phyloP scores from a whole-genome alignment of 2,888 invertebrate species.

The Eristalis pertinax region DNA sequence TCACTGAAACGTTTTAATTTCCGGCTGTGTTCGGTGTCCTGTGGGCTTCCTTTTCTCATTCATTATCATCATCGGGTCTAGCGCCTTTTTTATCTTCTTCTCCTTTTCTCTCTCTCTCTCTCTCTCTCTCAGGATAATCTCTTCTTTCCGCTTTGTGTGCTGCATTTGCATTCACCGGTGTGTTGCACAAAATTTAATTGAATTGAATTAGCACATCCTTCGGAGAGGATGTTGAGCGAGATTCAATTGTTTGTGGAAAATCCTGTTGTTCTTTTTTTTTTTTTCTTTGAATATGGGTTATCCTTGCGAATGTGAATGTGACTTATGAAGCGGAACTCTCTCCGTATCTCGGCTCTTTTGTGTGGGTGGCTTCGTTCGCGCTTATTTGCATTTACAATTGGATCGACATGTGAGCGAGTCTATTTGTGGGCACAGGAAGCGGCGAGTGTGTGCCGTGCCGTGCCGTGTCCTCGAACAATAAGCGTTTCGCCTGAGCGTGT shows the following conservation, averaged over 20 bases:
- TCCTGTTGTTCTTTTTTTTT: slow-evolving; percentile 14
- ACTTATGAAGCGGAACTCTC: background rate
- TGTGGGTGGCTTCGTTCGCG: slow-evolving; percentile 4
- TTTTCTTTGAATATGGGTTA: too few species aligned
- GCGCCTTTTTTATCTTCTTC: background rate
- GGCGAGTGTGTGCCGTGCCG: slow-evolving; percentile 10
- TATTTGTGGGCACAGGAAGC: slow-evolving; percentile 25
- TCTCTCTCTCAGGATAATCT: slow-evolving; percentile 1
- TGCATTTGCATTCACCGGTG: slow-evolving; percentile 16
- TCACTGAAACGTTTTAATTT: slow-evolving; percentile 56
- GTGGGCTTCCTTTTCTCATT: slow-evolving; percentile 10
- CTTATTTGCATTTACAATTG: slow-evolving; percentile 50
- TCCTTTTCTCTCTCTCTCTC: background rate
- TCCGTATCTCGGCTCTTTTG: background rate
- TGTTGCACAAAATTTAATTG: slow-evolving; percentile 46
- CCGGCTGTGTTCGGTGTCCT: slow-evolving; percentile 49
- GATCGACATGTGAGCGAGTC: slow-evolving; percentile 53
- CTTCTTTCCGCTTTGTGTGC: background rate
- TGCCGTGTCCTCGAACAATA: slow-evolving; percentile 48
- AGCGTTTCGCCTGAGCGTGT: slow-evolving; percentile 13
- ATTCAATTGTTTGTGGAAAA: slow-evolving; percentile 66
- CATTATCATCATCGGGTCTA: background rate
- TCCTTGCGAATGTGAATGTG: background rate
- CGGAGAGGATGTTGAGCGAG: slow-evolving; percentile 41
- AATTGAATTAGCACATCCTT: slow-evolving; percentile 58